Conservation (phyloP, 2,888 invertebrate genomes). For the Drosophila kuntzei region DNA sequence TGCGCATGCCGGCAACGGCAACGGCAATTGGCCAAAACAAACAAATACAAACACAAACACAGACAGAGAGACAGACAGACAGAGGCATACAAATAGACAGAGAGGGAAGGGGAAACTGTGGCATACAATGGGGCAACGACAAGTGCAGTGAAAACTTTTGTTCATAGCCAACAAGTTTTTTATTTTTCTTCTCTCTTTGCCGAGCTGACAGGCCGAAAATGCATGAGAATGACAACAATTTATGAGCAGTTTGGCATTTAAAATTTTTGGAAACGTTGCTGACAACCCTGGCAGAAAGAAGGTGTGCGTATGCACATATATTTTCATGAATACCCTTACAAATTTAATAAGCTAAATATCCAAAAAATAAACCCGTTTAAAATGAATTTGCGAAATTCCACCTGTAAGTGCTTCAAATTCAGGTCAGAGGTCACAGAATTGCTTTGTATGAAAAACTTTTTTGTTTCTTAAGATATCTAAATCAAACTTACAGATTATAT, state of each 20-base stretch:
- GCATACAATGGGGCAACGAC: slow-evolving; percentile 62
- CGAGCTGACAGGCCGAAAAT: slow-evolving; percentile 26
- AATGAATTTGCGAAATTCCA: too few relatives aligned
- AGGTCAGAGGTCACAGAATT: too few relatives aligned
- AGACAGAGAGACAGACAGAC: slow-evolving; percentile 15
- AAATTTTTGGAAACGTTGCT: slow-evolving; percentile 41
- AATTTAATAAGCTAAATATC: background rate
- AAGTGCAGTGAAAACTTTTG: slow-evolving; percentile 75
- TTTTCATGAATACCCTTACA: background rate
- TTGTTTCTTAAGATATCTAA: too few relatives aligned
- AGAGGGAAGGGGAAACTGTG: slow-evolving; percentile 22
- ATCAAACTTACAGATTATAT: too few relatives aligned
- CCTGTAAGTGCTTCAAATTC: too few relatives aligned
- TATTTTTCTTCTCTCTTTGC: slow-evolving; percentile 16
- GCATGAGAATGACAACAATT: slow-evolving; percentile 62
- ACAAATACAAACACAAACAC: slow-evolving; percentile 52
- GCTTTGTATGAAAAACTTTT: too few relatives aligned
- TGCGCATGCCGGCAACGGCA: slow-evolving; percentile 73
- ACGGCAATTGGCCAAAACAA: slow-evolving; percentile 68
- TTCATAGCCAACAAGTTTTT: slow-evolving; percentile 62
- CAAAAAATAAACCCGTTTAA: too few relatives aligned
- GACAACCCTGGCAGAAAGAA: slow-evolving; percentile 14
- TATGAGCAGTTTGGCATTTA: slow-evolving; percentile 69
- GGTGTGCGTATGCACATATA: background rate
- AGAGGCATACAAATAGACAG: slow-evolving; percentile 11